A percentile compares a stretch with the other conserved stretches of the same genome.
Evolutionary conservation across 37 sponge, comb jelly and placozoan species (phyloP).

Genomic region (Beroe ovata): DNA sequence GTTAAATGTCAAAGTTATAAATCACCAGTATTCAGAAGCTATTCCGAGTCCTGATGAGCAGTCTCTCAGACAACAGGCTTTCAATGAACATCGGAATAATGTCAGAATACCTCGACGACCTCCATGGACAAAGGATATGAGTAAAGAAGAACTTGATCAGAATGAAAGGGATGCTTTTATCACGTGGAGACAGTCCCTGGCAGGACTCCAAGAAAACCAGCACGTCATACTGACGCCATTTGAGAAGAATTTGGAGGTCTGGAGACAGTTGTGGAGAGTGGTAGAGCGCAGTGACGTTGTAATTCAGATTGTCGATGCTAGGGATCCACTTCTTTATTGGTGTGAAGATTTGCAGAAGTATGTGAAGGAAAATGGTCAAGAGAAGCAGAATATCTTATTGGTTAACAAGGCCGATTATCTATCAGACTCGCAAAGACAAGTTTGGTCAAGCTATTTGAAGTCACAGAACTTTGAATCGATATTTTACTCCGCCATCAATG

Average conservation of each 20-base stretch:
- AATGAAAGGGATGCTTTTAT: slow-evolving; percentile 76
- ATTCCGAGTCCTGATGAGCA: slow-evolving; percentile 73
- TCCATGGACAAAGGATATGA: slow-evolving; percentile 70
- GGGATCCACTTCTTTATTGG: slow-evolving; percentile 84
- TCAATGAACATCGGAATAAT: slow-evolving; percentile 71
- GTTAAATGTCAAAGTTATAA: slow-evolving; percentile 79
- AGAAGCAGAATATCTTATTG: slow-evolving; percentile 79
- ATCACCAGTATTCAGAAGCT: slow-evolving; percentile 56
- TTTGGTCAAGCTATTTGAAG: slow-evolving; percentile 53
- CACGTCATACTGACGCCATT: slow-evolving; percentile 76
- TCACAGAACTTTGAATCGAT: neutral
- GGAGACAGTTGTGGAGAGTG: slow-evolving; percentile 83
- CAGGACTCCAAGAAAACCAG: slow-evolving; percentile 74
- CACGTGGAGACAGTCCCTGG: slow-evolving; percentile 73
- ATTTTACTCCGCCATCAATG: slow-evolving; percentile 68
- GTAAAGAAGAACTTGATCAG: slow-evolving; percentile 70
- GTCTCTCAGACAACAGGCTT: slow-evolving; percentile 69
- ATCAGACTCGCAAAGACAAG: slow-evolving; percentile 77
- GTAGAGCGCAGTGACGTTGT: slow-evolving; percentile 81
- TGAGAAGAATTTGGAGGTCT: slow-evolving; percentile 78
- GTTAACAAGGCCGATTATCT: slow-evolving; percentile 87
- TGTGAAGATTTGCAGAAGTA: slow-evolving; percentile 90
- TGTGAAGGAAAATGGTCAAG: slow-evolving; percentile 73
- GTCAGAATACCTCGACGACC: slow-evolving; percentile 86
- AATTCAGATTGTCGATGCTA: slow-evolving; percentile 92